phyloP scores from a whole-genome alignment of 2,888 invertebrate species.

The Diadromus collaris region DNA sequence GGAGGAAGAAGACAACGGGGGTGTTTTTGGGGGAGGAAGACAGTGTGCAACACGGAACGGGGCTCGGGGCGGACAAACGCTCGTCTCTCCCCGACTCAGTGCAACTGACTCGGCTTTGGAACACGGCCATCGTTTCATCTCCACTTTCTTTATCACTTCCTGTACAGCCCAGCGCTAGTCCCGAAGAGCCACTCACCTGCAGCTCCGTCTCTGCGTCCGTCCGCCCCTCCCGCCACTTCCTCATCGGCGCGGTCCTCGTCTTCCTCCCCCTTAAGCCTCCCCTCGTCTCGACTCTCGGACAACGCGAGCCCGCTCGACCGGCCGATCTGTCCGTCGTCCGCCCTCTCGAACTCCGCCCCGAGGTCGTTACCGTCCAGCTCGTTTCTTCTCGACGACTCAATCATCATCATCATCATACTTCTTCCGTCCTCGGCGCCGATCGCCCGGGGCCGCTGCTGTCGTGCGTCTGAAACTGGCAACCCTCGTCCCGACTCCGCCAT shows the following conservation, averaged over 20 bases:
- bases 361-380: neutral
- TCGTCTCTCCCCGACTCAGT: constrained; percentile 28
- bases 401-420: constrained; percentile 49
- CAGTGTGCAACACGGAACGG: constrained; percentile 51
- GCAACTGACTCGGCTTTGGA: constrained; percentile 66
- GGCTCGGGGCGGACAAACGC: constrained; percentile 48
- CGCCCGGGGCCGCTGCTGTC: neutral
- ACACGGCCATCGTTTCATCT: constrained; percentile 64
- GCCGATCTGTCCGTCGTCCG: neutral
- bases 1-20: constrained; percentile 19
- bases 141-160: constrained; percentile 68
- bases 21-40: constrained; percentile 43
- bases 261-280: constrained; percentile 33
- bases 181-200: constrained; percentile 78
- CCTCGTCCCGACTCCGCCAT: constrained; percentile 81
- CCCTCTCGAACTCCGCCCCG: neutral
- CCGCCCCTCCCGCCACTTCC: constrained; percentile 51
- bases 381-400: constrained; percentile 17
- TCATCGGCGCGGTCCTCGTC: constrained; percentile 55
- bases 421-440: constrained; percentile 34
- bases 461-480: constrained; percentile 70
- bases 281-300: neutral
- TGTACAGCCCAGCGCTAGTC: constrained; percentile 74
- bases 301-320: neutral
- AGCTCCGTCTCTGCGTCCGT: constrained; percentile 68